A percentile compares a stretch with the other conserved stretches of the same genome.
Evolutionary conservation across 2,888 invertebrate genomes (phyloP).

Genomic region (Bembecia ichneumoniformis): DNA sequence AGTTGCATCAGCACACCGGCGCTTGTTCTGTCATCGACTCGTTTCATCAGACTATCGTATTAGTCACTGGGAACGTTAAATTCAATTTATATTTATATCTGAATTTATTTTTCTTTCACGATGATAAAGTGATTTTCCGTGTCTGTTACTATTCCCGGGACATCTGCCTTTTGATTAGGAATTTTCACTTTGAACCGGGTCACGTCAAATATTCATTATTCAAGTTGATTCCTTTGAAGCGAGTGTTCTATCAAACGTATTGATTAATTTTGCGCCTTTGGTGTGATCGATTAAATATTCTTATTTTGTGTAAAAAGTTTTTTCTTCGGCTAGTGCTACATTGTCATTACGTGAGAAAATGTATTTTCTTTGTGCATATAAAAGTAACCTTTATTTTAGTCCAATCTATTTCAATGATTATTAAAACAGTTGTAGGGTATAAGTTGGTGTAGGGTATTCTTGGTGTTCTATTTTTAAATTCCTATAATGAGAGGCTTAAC

Average conservation of each 20-base stretch:
- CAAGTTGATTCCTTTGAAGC: background rate
- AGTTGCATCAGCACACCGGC: conserved; percentile 14
- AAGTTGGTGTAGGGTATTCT: no score
- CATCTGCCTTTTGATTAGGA: background rate
- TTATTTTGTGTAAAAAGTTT: no score
- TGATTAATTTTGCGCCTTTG: background rate
- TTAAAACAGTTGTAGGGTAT: no score
- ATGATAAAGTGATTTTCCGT: background rate
- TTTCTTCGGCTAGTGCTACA: no score
- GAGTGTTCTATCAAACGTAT: background rate
- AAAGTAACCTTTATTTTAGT: no score
- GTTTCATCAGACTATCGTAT: background rate
- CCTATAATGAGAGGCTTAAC: no score
- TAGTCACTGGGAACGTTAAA: background rate
- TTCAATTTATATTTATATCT: background rate
- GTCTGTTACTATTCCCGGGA: background rate
- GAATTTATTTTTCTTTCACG: background rate
- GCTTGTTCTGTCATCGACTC: conserved; percentile 20
- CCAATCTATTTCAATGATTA: no score
- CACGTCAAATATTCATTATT: background rate
- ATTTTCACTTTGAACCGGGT: background rate
- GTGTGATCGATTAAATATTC: no score
- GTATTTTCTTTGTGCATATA: no score
- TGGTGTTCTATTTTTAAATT: no score
- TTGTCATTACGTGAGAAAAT: no score